Percentiles rank a stretch among this genome's conserved stretches.
These are phyloP conservation scores for Drosophila pseudotakahashii DNA, from an alignment of 2,888 invertebrate species.

Conservation along the genomic window DNA sequence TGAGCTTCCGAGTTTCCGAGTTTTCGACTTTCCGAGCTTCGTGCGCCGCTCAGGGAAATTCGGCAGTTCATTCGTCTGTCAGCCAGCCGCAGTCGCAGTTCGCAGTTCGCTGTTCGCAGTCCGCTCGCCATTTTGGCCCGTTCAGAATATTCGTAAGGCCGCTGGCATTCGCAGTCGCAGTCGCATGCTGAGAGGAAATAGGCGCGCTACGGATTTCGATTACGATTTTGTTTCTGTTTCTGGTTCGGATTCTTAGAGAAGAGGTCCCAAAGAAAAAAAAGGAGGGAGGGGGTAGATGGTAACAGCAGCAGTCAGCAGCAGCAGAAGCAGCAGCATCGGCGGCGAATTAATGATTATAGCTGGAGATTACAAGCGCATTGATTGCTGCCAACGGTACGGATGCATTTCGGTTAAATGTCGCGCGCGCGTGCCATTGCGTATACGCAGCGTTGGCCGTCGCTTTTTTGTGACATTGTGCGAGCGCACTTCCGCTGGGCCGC, in stretches of 20 bases:
- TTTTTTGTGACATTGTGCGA: conserved; percentile 49
- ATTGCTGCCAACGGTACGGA: conserved; percentile 61
- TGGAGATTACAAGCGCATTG: conserved; percentile 55
- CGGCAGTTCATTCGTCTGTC: conserved; percentile 77
- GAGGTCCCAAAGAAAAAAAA: conserved; percentile 10
- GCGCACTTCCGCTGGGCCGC: conserved; percentile 71
- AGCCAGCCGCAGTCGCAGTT: conserved; percentile 49
- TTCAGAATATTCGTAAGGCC: conserved; percentile 14
- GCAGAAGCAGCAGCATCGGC: conserved; percentile 24
- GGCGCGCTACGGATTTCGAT: conserved; percentile 33
- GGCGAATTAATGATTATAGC: conserved; percentile 56
- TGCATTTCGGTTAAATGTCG: conserved; percentile 13
- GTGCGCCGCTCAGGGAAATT: conserved; percentile 73
- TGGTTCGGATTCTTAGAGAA: conserved; percentile 7
- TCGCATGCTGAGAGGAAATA: conserved; percentile 47
- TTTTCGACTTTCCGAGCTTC: conserved; percentile 60
- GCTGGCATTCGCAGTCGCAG: conserved; percentile 38
- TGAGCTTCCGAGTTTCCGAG: conserved; percentile 18
- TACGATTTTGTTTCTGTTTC: neutral
- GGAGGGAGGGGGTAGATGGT: neutral
- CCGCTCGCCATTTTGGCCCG: conserved; percentile 14
- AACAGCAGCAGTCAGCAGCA: conserved; percentile 22
- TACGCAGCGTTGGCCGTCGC: conserved; percentile 63
- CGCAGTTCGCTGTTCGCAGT: conserved; percentile 18
- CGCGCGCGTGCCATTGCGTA: conserved; percentile 76